These are phyloP conservation scores for Podotricha telesiphe DNA, from an alignment of 2,888 invertebrate genomes.

Conservation along the genomic window DNA sequence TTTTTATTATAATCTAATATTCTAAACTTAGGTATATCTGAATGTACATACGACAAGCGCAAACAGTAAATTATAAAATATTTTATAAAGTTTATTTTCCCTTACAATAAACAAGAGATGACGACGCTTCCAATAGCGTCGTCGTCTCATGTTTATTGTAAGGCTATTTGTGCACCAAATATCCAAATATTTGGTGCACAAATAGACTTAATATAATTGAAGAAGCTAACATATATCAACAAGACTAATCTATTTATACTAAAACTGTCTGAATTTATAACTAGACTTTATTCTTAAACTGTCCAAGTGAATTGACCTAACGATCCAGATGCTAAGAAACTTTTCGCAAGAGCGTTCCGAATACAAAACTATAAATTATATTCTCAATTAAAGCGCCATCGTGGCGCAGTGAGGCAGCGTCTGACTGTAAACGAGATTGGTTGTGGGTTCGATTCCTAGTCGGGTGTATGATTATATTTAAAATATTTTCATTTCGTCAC, in stretches of 20 bases:
- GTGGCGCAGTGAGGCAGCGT: too few species aligned
- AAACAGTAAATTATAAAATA: background rate
- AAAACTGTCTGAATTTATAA: slow-evolving; percentile 29
- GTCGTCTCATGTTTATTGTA: too few species aligned
- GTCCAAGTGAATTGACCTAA: slow-evolving; percentile 57
- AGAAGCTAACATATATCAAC: slow-evolving; percentile 26
- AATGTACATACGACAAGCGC: background rate
- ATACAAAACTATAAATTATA: background rate
- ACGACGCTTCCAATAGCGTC: too few species aligned
- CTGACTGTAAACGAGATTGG: too few species aligned
- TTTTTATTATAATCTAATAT: too few species aligned
- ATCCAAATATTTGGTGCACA: too few species aligned
- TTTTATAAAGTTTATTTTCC: background rate
- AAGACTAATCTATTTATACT: slow-evolving; percentile 32
- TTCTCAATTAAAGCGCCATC: too few species aligned
- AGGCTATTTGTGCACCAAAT: too few species aligned
- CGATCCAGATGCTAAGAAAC: slow-evolving; percentile 55
- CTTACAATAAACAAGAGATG: background rate
- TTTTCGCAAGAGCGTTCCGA: slow-evolving; percentile 48
- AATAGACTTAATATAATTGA: too few species aligned
- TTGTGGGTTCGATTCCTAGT: too few species aligned
- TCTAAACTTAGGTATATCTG: background rate
- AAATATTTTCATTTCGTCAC: too few species aligned
- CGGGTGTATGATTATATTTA: too few species aligned
- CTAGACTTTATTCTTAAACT: slow-evolving; percentile 46